Evolutionary conservation across 2,113 vertebrate species (phyloP), one percentile per base, ranked within the genome.

Genomic region (Merops nubicus): DNA sequence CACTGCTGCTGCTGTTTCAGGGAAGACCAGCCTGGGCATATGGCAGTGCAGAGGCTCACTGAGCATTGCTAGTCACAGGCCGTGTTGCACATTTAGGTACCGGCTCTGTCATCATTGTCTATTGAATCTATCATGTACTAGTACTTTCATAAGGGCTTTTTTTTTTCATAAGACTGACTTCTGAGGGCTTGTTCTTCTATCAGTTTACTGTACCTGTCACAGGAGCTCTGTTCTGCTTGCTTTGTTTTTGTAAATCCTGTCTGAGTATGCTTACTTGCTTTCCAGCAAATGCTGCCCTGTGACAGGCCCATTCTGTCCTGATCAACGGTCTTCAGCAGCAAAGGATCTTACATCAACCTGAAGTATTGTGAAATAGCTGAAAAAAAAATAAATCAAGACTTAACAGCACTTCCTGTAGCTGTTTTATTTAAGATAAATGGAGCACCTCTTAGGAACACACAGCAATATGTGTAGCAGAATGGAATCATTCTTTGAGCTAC

Each of bases 51-150:
- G 74, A 63, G 23, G 23, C 22, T 56, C 18, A 29, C 8, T 15
- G 45, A 33, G 23, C 20, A 12, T 15, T 0, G 0, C 18, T 64
- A 13, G 36, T 10, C 23, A 51, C 25, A 68, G 40, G 3, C 0
- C 1, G 15, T 13, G 17, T 3, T 25, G 18, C 12, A 43, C 22
- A 7, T 20, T 25, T 15, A 19, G 15, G 20, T 16, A 7, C 23
- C n/a, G 51, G 1, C 7, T 42, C 28, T 17, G 31, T n/a, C 63
- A 67, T 45, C 38, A 12, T 72, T 77, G 79, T 56, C 38, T 36
- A 22, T 33, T 4, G 2, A 29, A 13, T 51, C n/a, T 53, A 68
- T 5, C 20, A 20, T 15, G 26, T 11, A 14, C 28, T 16, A 26
- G 8, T 5, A n/a, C n/a, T n/a, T n/a, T n/a, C n/a, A n/a, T n/a